Percentiles rank a stretch among this genome's conserved stretches.
These are phyloP conservation scores for Litocranius walleri DNA, from an alignment of 2,113 vertebrate genomes.

Conservation along the genomic window DNA sequence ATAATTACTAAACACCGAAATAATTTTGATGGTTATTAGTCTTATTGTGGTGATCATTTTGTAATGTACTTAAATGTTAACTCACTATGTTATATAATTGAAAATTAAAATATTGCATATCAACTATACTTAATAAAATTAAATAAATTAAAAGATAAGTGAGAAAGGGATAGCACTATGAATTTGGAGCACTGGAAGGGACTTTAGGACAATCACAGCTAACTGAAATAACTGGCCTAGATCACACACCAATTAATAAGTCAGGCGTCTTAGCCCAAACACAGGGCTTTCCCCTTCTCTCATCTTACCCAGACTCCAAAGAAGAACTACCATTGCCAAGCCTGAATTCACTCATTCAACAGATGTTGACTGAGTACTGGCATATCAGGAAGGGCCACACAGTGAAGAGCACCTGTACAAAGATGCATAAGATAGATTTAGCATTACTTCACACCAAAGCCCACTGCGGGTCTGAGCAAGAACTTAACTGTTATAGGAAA, in stretches of 20 bases:
- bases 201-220: not conserved
- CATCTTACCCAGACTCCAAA: not conserved
- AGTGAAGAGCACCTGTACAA: not conserved
- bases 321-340: not conserved
- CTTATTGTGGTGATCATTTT: not conserved
- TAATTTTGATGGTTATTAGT: not conserved
- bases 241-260: not conserved
- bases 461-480: not conserved
- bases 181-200: not conserved
- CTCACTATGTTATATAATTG: not conserved
- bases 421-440: not conserved
- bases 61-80: not conserved
- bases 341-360: not conserved
- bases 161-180: not conserved
- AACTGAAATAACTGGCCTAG: not conserved
- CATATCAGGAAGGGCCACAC: not conserved
- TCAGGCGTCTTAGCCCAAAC: not conserved
- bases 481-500: not conserved
- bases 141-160: not conserved
- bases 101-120: not conserved
- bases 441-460: not conserved
- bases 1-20: not conserved
- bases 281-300: not conserved
- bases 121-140: not conserved
- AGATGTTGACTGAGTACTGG: not conserved